These are phyloP conservation scores for Cynoglossus semilaevis DNA, from an alignment of 2,113 vertebrate species.

Conservation along the genomic window DNA sequence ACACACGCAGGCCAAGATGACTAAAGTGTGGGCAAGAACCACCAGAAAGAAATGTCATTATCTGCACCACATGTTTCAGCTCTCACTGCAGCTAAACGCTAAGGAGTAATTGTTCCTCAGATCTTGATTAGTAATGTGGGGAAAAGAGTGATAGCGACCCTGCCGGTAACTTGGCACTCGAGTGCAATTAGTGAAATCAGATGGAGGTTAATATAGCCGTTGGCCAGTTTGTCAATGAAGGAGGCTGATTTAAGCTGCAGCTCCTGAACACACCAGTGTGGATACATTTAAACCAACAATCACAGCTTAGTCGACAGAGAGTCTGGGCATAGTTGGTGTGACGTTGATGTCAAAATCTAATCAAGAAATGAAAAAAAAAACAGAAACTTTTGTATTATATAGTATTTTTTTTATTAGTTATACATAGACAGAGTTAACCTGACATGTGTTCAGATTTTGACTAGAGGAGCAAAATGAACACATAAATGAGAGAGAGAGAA, in stretches of 20 bases:
- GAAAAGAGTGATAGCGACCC: constrained; percentile 66
- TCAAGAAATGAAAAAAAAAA: too few relatives aligned
- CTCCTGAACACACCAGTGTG: constrained; percentile 14
- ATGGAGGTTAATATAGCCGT: constrained; percentile 65
- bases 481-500: too few relatives aligned
- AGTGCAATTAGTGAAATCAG: constrained; percentile 70
- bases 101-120: constrained; percentile 63
- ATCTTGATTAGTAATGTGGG: constrained; percentile 70
- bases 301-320: constrained; percentile 1
- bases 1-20: constrained; percentile 14
- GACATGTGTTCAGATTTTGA: too few relatives aligned
- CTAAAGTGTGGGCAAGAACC: constrained; percentile 37
- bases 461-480: too few relatives aligned
- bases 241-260: constrained; percentile 37
- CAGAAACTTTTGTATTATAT: too few relatives aligned
- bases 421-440: too few relatives aligned
- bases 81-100: constrained; percentile 26
- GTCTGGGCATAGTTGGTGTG: neutral
- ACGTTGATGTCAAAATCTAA: too few relatives aligned
- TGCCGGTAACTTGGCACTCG: constrained; percentile 68
- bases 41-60: constrained; percentile 14
- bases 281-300: constrained; percentile 25
- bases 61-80: constrained; percentile 26
- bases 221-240: constrained; percentile 57
- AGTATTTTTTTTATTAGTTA: too few relatives aligned